These are phyloP conservation scores for Erynnis tages DNA, from an alignment of 2,888 invertebrate genomes.

Conservation along the genomic window DNA sequence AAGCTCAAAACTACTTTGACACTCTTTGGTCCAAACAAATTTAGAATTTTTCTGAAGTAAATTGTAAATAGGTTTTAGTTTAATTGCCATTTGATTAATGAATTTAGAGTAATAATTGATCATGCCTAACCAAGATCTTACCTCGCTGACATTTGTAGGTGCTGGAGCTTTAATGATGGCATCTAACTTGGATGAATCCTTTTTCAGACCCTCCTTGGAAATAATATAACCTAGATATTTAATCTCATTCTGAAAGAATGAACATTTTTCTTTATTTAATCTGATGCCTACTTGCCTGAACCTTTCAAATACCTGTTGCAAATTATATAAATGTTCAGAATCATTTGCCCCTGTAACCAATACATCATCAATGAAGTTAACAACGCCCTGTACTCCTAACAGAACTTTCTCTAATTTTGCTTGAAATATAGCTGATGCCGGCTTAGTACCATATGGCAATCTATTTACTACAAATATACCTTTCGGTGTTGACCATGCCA, in stretches of 20 bases:
- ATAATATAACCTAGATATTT: slow-evolving; percentile 28
- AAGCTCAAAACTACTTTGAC: slow-evolving; percentile 9
- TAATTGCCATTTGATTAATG: slow-evolving; percentile 14
- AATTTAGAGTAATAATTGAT: slow-evolving; percentile 30
- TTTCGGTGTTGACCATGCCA: neutral
- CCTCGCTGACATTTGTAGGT: neutral
- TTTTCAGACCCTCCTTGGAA: slow-evolving; percentile 19
- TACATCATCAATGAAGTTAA: slow-evolving; percentile 36
- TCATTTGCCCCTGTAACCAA: slow-evolving; percentile 30
- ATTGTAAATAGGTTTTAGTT: slow-evolving; percentile 20
- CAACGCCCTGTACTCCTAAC: neutral
- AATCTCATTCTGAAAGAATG: slow-evolving; percentile 36
- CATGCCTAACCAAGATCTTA: slow-evolving; percentile 20
- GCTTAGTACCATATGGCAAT: slow-evolving; percentile 37
- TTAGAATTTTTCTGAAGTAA: slow-evolving; percentile 20
- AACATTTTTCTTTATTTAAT: slow-evolving; percentile 34
- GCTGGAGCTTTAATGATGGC: neutral
- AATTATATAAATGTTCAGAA: neutral
- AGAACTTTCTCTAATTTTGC: neutral
- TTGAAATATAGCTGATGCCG: slow-evolving; percentile 33
- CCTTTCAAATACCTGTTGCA: slow-evolving; percentile 30
- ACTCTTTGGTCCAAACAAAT: slow-evolving; percentile 12
- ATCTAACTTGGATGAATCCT: neutral
- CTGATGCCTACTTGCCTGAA: slow-evolving; percentile 27
- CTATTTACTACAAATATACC: slow-evolving; percentile 25